phyloP scores from a whole-genome alignment of 2,888 invertebrate genomes.

The Diplolepis rosae region DNA sequence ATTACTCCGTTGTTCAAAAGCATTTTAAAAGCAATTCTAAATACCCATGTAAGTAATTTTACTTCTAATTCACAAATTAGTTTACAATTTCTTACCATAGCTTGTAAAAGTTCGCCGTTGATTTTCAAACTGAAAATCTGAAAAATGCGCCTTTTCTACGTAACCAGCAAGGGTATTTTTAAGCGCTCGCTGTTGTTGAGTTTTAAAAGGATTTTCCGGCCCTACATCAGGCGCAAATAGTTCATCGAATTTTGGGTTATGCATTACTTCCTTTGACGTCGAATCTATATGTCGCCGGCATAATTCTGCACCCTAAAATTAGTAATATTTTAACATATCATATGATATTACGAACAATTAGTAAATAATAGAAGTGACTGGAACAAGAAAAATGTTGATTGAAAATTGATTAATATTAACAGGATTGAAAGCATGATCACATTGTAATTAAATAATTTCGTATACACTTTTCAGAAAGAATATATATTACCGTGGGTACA shows the following conservation, averaged over 20 bases:
- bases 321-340: too few species aligned
- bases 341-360: too few species aligned
- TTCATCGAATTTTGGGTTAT: slow-evolving; percentile 96
- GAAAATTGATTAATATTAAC: too few species aligned
- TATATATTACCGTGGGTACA: slow-evolving; percentile 81
- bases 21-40: not conserved
- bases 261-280: slow-evolving; percentile 86
- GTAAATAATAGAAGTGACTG: too few species aligned
- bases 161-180: slow-evolving; percentile 96
- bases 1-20: too few species aligned
- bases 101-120: slow-evolving; percentile 95
- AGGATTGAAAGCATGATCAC: not conserved
- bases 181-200: slow-evolving; percentile 89
- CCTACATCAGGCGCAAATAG: slow-evolving; percentile 94
- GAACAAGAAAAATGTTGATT: too few species aligned
- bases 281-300: slow-evolving; percentile 85
- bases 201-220: slow-evolving; percentile 94
- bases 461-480: not conserved
- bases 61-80: not conserved
- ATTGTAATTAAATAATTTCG: not conserved
- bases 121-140: slow-evolving; percentile 97
- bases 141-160: slow-evolving; percentile 96
- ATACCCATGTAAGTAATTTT: not conserved
- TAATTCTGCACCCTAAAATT: slow-evolving; percentile 81
- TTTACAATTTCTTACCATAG: slow-evolving; percentile 78